A percentile compares a stretch with the other conserved stretches of the same genome.
phyloP scores from a whole-genome alignment of 1,140 invertebrate genomes.

The Parasteatoda tepidariorum region DNA sequence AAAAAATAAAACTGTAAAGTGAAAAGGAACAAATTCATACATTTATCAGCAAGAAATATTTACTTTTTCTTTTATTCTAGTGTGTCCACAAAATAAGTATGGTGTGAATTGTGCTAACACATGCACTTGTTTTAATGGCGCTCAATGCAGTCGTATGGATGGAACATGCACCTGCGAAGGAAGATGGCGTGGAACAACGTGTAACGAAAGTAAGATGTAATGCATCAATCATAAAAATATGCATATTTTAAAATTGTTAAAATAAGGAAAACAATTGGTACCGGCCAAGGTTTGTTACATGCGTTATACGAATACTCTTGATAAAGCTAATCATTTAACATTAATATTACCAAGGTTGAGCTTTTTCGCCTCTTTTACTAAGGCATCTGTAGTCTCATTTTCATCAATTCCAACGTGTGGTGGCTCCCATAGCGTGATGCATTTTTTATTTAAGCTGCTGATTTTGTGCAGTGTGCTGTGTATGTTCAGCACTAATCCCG shows the following conservation, averaged over 20 bases:
- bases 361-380: background rate
- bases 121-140: constrained; percentile 32
- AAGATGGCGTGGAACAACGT: constrained; percentile 26
- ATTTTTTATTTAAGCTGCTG: too few species aligned
- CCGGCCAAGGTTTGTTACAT: background rate
- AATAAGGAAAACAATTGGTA: too few species aligned
- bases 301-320: background rate
- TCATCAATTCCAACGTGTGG: background rate
- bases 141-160: constrained; percentile 30
- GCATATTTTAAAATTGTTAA: too few species aligned
- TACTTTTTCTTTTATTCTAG: constrained; percentile 1
- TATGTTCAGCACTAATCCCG: too few species aligned
- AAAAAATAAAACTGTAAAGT: too few species aligned
- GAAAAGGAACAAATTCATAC: too few species aligned
- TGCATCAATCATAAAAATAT: background rate
- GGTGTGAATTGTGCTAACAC: constrained; percentile 42
- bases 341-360: background rate
- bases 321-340: background rate
- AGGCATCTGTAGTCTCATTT: background rate
- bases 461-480: too few species aligned
- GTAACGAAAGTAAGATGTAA: constrained; percentile 52
- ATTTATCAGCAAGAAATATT: too few species aligned
- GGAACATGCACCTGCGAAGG: constrained; percentile 47
- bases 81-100: constrained; percentile 38
- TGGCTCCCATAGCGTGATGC: too few species aligned